Percentiles rank a stretch among this genome's conserved stretches.
These are phyloP conservation scores for Threskiornis aethiopicus DNA, from an alignment of 2,797 vertebrate species.

Conservation along the genomic window DNA sequence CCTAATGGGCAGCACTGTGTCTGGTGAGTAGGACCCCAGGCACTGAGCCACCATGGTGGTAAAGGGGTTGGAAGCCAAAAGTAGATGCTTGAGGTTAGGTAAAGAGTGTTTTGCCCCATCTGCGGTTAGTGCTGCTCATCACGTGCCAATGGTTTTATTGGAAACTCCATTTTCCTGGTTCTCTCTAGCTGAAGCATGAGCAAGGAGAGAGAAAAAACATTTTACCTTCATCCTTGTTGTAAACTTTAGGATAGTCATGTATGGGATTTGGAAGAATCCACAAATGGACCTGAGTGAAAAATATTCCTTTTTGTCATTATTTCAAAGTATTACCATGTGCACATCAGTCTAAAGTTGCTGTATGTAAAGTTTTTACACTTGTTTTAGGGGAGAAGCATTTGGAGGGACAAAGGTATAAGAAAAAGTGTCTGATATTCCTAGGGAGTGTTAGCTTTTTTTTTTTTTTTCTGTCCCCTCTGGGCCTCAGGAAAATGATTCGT, in stretches of 20 bases:
- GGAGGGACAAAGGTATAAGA: not conserved
- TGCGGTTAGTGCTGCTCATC: too few species aligned
- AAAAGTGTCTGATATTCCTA: not conserved
- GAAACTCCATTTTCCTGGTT: fast-evolving
- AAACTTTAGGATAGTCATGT: not conserved
- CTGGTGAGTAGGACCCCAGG: constrained; percentile 78
- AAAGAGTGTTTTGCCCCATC: not conserved
- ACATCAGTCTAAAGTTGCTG: not conserved
- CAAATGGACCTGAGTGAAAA: fast-evolving
- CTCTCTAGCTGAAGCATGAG: not conserved
- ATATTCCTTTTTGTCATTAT: not conserved
- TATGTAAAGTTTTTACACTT: not conserved
- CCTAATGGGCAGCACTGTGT: constrained; percentile 84
- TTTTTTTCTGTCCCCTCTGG: fast-evolving
- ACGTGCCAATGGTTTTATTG: fast-evolving
- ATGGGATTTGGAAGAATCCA: not conserved
- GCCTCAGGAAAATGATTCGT: constrained; percentile 82
- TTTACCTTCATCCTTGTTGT: not conserved
- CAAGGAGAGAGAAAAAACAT: not conserved
- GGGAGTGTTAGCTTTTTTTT: not conserved
- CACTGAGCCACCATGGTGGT: fast-evolving
- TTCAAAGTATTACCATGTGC: not conserved
- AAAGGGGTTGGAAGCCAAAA: not conserved
- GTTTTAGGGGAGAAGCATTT: not conserved
- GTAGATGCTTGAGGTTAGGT: fast-evolving